phyloP scores from a whole-genome alignment of 2,888 invertebrate genomes.

The Cynaeus angustus region DNA sequence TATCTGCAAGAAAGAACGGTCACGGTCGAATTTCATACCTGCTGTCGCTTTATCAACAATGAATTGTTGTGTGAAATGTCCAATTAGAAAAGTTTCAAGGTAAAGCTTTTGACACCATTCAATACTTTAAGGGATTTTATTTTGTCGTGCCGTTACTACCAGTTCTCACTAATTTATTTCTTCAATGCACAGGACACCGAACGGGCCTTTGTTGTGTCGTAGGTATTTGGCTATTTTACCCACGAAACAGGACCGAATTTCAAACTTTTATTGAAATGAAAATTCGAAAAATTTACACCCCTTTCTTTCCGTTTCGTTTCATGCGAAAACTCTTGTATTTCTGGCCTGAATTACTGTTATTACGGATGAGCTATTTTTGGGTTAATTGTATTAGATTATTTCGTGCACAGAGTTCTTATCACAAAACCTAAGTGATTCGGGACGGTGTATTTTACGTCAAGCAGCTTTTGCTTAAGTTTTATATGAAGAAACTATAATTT shows the following conservation, averaged over 20 bases:
- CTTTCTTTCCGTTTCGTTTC: conserved; percentile 13
- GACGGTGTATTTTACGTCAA: conserved; percentile 13
- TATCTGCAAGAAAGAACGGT: conserved; percentile 1
- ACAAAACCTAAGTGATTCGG: conserved; percentile 23
- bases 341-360: conserved; percentile 26
- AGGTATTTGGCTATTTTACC: conserved; percentile 39
- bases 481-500: neutral
- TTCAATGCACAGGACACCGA: conserved; percentile 38
- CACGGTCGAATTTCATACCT: conserved; percentile 27
- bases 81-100: conserved; percentile 50
- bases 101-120: conserved; percentile 42
- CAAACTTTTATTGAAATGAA: no score
- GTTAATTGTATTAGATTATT: conserved; percentile 38
- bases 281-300: conserved; percentile 26
- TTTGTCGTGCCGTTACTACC: conserved; percentile 36
- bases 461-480: conserved; percentile 9
- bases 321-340: conserved; percentile 11
- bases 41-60: conserved; percentile 25
- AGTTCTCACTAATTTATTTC: conserved; percentile 46
- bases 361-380: conserved; percentile 30
- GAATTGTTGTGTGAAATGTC: conserved; percentile 43
- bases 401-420: conserved; percentile 36
- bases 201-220: conserved; percentile 40
- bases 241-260: conserved; percentile 27
- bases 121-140: conserved; percentile 39